Conservation (phyloP, 2,888 invertebrate species). For the Apamea sordens region DNA sequence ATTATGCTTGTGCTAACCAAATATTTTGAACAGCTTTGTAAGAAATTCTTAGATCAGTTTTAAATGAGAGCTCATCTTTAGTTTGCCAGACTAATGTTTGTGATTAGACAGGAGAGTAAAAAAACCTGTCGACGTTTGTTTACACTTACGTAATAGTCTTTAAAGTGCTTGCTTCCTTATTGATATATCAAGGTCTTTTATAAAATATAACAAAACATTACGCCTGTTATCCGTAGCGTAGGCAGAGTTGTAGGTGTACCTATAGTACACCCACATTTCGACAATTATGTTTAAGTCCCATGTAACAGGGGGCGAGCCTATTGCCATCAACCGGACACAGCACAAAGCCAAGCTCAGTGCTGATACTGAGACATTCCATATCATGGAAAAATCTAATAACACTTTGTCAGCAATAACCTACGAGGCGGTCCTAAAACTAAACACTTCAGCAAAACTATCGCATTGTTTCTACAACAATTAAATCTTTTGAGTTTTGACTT, state of each 20-base stretch:
- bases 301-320: not conserved
- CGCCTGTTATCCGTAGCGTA: not conserved
- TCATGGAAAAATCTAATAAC: not conserved
- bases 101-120: not conserved
- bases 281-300: not conserved
- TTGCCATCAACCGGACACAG: not conserved
- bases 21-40: not conserved
- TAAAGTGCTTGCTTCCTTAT: not conserved
- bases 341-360: too few species aligned
- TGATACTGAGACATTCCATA: not conserved
- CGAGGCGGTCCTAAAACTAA: not conserved
- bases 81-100: slow-evolving; percentile 14
- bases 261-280: not conserved
- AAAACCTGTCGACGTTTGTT: not conserved
- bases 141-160: not conserved
- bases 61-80: not conserved
- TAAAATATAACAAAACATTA: not conserved
- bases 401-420: not conserved
- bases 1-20: not conserved
- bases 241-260: not conserved
- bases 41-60: not conserved
- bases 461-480: not conserved
- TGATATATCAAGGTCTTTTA: not conserved
- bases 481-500: not conserved
- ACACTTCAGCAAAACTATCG: not conserved